Base-by-base conservation (phyloP, 2,888 invertebrate genomes). In the Andrena camellia region DNA sequence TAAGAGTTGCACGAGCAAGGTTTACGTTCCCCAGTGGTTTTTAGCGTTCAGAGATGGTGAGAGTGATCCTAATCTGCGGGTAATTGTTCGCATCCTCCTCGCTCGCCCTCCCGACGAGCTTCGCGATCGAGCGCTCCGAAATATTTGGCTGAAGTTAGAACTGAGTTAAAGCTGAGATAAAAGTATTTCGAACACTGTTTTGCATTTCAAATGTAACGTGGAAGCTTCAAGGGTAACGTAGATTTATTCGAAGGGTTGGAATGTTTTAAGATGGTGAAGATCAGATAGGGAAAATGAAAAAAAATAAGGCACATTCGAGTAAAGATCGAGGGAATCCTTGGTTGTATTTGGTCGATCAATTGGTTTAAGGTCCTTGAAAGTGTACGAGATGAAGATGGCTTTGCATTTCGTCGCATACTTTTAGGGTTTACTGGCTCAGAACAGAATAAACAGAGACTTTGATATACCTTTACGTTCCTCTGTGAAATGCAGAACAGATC, bases 21-120 rank as follows among this genome's bases (percentile, higher is more conserved):
- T 81, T 78, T 78, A 72, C 72, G 71, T 79, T 79, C 82, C 57
- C 79, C 66, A 76, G 72, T 86, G 73, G 72, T 81, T 75, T 86
- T 84, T 76, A 50, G 81, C 59, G 57, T 69, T 59, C 59, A 10
- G 66, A 75, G 60, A 80, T 83, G 23, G 70, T 33, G 77, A 75
- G 60, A 64, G 71, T 76, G 83, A 75, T 67, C 23, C 23, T 71
- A 63, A 73, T 71, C 31, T 66, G 62, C 35, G 66, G 60, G 60
- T 31, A 54, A 71, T 60, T 67, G 54, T 66, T 50, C 35, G 52
- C 31, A 60, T 67, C 20, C 29, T 48, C n/a, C 1, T 13, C n/a
- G 31, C 64, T 57, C 42, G 17, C 3, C 26, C 63, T 72, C 13
- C 57, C n/a, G 10, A 33, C 26, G 8, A 60, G 26, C 35, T 54